These are phyloP conservation scores for Piprites chloris DNA, from an alignment of 2,113 vertebrate species.

Conservation along the genomic window DNA sequence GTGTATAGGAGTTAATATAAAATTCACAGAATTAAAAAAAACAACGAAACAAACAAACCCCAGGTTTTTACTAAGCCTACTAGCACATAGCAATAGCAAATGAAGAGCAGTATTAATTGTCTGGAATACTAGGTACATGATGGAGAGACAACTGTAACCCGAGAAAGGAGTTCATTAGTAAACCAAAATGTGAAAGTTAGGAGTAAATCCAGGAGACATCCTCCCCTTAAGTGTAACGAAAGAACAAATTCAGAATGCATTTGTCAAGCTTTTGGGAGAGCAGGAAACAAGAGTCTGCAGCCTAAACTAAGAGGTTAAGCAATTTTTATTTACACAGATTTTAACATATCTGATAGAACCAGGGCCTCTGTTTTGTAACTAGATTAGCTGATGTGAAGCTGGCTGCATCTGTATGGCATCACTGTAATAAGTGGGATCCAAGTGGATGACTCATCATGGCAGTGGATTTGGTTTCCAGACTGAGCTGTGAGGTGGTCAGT, in stretches of 20 bases:
- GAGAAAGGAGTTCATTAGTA: neutral
- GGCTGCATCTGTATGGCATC: conserved; percentile 10
- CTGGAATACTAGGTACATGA: neutral
- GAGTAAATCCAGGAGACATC: neutral
- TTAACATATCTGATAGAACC: neutral
- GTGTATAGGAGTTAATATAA: neutral
- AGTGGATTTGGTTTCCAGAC: neutral
- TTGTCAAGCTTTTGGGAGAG: neutral
- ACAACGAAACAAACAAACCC: neutral
- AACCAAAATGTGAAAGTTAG: neutral
- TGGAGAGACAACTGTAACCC: neutral
- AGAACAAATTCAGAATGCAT: neutral
- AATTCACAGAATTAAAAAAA: neutral
- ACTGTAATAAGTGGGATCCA: neutral
- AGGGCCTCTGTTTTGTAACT: conserved; percentile 23
- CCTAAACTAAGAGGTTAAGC: neutral
- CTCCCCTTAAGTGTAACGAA: neutral
- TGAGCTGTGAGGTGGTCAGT: neutral
- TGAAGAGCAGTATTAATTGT: neutral
- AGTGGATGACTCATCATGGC: neutral
- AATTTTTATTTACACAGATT: neutral
- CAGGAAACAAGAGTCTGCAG: neutral
- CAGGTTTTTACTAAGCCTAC: neutral
- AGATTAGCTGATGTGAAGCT: conserved; percentile 24
- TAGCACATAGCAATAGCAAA: neutral